Base-by-base conservation (phyloP, 2,888 invertebrate species). In the Theodoxus fluviatilis region DNA sequence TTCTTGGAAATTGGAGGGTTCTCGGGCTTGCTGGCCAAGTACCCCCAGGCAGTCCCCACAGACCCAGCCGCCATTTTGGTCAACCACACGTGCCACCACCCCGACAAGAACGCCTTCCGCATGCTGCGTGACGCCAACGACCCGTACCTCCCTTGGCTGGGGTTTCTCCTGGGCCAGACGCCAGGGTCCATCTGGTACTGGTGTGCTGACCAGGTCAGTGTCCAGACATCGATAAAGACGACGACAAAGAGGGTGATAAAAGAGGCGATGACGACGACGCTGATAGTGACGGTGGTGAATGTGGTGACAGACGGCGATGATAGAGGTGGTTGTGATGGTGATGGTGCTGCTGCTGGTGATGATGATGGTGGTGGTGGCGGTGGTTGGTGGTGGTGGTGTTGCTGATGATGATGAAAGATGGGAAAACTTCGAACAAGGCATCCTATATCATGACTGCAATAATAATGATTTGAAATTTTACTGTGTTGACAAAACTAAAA, bases 151-250 rank as follows among this genome's bases (percentile, higher is more conserved):
- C 89, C 89, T 1, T 90, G 89, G 89, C 83, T 87, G 2, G 89
- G 89, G 0, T 89, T 89, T 74, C 76, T 89, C 7, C 74, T 89
- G 2, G 89, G 89, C 2, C 89, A 89, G 76, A 89, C 88, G 0
- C 87, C 88, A 0, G 88, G 88, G 3, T 89, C 89, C 15, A 87
- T 89, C 68, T 89, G 89, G 89, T 89, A 89, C 75, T 88, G 87
- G 87, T 87, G 87, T 74, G 81, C 87, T 22, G 88, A 88, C 75
- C 88, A 88, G 84, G 87, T 88, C 31, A 33, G 66, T 49, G 61
- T 61, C 12, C 28, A 28, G 31, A 31, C 35, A 22, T 7, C 55
- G 25, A n/a, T 55, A 7, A 7, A 15, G 55, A 55, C 55, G n/a
- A 15, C 28, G 35, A 15, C 31, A 37, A n/a, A n/a, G n/a, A n/a